Base-by-base conservation (phyloP, 2,888 invertebrate genomes). In the Ernsta delagoae region DNA sequence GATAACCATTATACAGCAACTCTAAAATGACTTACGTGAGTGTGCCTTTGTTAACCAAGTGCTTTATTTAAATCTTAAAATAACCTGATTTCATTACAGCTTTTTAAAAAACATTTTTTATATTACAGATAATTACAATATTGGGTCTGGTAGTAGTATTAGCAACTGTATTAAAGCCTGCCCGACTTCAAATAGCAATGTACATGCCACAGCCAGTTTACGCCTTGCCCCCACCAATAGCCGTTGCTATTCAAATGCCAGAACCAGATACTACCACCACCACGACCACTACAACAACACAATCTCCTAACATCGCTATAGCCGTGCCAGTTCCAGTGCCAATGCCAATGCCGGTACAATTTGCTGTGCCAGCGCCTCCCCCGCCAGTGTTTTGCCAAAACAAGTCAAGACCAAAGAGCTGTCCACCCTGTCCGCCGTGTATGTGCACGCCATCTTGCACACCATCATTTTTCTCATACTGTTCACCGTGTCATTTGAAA, bases 361-460 rank as follows among this genome's bases (percentile, higher is more conserved):
- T 83, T 7, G 81, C 83, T 0, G 62, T 88, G 0, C 87, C 86
- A 7, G 80, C 72, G 11, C 3, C 74, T 76, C 68, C 78, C 6
- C 73, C 80, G 0, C 77, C 77, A 9, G 5, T 9, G 0, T 78
- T 72, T 61, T 82, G 80, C 61, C 71, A 70, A 59, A 66, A 66
- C 3, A 74, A 74, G 36, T 70, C 75, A 1, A 74, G 77, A 53
- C 70, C 78, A 3, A 73, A 70, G n/a, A 75, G 71, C 36, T 89
- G 89, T 59, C 91, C 90, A 0, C 84, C 86, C 0, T 91, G 91
- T 57, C 91, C 91, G 0, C 91, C 91, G 0, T 91, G 91, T 69
- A 63, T 83, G 0, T 91, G 91, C 66, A 63, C 64, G 36, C 90
- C 91, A 1, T 77, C 80, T 0, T 91, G 90, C 66, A 89, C 89